Conservation (phyloP, 2,113 vertebrate genomes). For the Tenebrosternarchus preto region DNA sequence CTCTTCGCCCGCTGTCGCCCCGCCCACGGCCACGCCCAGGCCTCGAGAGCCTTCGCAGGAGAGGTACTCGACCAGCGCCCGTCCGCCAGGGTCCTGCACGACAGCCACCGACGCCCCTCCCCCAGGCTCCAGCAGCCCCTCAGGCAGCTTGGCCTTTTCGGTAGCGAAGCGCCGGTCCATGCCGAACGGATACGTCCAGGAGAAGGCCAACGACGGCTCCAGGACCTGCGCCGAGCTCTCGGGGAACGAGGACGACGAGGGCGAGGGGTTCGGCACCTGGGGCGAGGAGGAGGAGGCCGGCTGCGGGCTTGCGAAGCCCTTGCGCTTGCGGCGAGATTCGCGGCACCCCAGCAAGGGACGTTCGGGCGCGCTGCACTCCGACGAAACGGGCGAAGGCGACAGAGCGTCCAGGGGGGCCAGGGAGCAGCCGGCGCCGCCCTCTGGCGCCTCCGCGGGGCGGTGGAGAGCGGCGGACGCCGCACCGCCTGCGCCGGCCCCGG, state of each 20-base stretch:
- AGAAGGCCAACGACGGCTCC: constrained; percentile 94
- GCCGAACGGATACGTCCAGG: constrained; percentile 97
- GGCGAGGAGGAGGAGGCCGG: constrained; percentile 90
- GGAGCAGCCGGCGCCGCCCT: constrained; percentile 84
- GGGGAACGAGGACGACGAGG: constrained; percentile 84
- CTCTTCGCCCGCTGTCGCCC: constrained; percentile 76
- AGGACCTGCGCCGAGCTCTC: constrained; percentile 86
- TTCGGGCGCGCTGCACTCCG: constrained; percentile 94
- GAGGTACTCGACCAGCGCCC: constrained; percentile 86
- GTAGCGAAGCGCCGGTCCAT: constrained; percentile 90
- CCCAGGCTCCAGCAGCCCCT: constrained; percentile 87
- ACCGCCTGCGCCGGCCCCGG: constrained; percentile 25
- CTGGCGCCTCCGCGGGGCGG: constrained; percentile 85
- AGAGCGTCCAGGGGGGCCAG: constrained; percentile 89
- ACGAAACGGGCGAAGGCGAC: constrained; percentile 93
- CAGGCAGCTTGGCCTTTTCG: constrained; percentile 89
- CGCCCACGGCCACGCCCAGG: constrained; percentile 49
- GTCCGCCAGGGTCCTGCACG: constrained; percentile 73
- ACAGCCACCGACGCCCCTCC: neutral
- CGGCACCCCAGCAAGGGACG: constrained; percentile 89
- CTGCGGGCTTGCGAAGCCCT: constrained; percentile 88
- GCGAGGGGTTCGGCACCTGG: constrained; percentile 88
- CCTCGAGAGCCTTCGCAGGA: constrained; percentile 86
- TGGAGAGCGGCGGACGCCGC: constrained; percentile 69
- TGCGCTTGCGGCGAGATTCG: constrained; percentile 92